Percentiles rank a stretch among this genome's conserved stretches.
Conservation (phyloP, 2,797 vertebrate genomes). For the Squalus acanthias region DNA sequence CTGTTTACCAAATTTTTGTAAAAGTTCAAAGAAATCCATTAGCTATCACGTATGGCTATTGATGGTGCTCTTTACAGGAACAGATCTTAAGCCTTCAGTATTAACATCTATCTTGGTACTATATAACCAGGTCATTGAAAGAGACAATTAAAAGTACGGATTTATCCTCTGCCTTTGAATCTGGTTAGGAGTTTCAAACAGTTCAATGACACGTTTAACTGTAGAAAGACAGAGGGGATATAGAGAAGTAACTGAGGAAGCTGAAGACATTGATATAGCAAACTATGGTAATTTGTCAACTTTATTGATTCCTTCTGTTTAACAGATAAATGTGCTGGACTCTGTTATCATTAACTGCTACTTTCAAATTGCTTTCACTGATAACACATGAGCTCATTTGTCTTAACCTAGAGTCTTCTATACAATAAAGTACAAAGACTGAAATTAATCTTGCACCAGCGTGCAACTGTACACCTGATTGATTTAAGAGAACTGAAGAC, state of each 20-base stretch:
- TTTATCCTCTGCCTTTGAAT: constrained; percentile 20
- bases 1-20: neutral
- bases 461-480: neutral
- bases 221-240: constrained; percentile 29
- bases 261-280: constrained; percentile 21
- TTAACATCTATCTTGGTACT: neutral
- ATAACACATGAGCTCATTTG: constrained; percentile 31
- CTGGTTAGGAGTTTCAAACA: constrained; percentile 23
- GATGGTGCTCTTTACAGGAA: neutral
- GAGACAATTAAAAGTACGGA: neutral
- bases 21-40: neutral
- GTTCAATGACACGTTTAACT: constrained; percentile 15
- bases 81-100: neutral
- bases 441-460: constrained; percentile 16
- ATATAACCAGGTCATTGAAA: neutral
- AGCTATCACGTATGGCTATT: neutral
- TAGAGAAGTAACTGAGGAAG: constrained; percentile 19
- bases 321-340: constrained; percentile 28
- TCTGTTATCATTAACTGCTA: constrained; percentile 35
- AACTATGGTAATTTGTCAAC: constrained; percentile 30
- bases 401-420: neutral
- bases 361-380: constrained; percentile 38
- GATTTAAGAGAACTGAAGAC: neutral
- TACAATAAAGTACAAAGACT: constrained; percentile 6
- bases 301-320: constrained; percentile 37